Evolutionary conservation across 2,888 invertebrate species (phyloP).

Genomic region (Catocala fraxini): DNA sequence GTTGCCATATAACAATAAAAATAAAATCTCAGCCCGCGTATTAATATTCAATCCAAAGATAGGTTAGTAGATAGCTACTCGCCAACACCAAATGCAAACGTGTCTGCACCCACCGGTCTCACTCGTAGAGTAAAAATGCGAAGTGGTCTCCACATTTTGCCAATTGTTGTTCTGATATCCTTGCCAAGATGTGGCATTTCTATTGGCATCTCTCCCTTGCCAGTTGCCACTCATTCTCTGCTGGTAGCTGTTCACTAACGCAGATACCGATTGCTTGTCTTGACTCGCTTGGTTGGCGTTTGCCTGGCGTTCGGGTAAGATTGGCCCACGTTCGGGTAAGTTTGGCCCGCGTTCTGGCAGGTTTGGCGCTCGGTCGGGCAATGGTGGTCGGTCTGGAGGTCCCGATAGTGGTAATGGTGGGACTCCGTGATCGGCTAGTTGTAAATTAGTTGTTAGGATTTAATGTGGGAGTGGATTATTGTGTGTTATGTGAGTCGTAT

Average conservation of each 20-base stretch:
- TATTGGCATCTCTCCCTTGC: conserved; percentile 61
- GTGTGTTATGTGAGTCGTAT: neutral
- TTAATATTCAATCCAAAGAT: no score
- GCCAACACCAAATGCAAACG: conserved; percentile 25
- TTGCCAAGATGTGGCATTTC: conserved; percentile 54
- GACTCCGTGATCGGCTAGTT: conserved; percentile 60
- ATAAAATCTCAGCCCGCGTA: no score
- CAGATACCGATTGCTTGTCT: conserved; percentile 73
- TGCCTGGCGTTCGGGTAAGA: conserved; percentile 49
- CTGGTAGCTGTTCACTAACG: conserved; percentile 80
- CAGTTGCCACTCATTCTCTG: conserved; percentile 69
- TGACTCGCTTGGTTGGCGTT: conserved; percentile 27
- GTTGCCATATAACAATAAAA: no score
- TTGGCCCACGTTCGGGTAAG: conserved; percentile 64
- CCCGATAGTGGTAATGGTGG: conserved; percentile 73
- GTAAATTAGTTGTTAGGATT: conserved; percentile 34
- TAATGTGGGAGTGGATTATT: conserved; percentile 8
- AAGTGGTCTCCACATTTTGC: conserved; percentile 70
- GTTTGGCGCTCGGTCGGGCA: conserved; percentile 60
- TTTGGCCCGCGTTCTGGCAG: conserved; percentile 59
- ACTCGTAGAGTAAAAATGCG: conserved; percentile 79
- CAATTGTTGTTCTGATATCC: conserved; percentile 68
- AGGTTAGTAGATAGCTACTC: conserved; percentile 12
- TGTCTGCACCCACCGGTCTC: conserved; percentile 78
- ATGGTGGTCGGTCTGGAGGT: conserved; percentile 63